These are phyloP conservation scores for Amphipyra tragopoginis DNA, from an alignment of 2,888 invertebrate species.

Conservation along the genomic window DNA sequence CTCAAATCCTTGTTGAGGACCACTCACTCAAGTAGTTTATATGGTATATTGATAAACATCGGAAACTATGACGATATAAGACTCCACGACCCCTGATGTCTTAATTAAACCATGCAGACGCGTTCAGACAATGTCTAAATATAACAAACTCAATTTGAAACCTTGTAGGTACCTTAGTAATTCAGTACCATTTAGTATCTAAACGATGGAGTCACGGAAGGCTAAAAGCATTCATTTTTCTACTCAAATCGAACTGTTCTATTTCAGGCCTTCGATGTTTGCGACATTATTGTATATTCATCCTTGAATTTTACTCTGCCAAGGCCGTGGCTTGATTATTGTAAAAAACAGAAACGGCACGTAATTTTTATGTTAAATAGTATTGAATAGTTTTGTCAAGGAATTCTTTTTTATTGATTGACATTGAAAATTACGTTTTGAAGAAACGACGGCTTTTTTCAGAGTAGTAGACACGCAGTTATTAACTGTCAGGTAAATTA, in stretches of 20 bases:
- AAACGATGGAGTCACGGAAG: slow-evolving; percentile 53
- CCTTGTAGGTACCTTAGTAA: slow-evolving; percentile 15
- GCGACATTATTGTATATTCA: slow-evolving; percentile 37
- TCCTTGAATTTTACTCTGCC: slow-evolving; percentile 34
- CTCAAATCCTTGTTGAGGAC: too few relatives aligned
- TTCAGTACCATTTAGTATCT: slow-evolving; percentile 34
- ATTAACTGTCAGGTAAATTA: too few relatives aligned
- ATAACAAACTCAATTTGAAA: slow-evolving; percentile 28
- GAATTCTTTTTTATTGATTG: slow-evolving; percentile 33
- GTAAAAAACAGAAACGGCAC: slow-evolving; percentile 22
- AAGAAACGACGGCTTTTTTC: slow-evolving; percentile 17
- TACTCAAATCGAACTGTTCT: slow-evolving; percentile 42
- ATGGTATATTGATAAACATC: background rate
- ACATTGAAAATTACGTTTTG: slow-evolving; percentile 38
- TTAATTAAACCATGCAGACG: slow-evolving; percentile 17
- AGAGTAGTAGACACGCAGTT: too few relatives aligned
- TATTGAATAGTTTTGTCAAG: slow-evolving; percentile 29
- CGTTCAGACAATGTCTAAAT: slow-evolving; percentile 10
- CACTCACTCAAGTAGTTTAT: too few relatives aligned
- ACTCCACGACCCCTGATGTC: background rate
- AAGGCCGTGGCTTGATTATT: slow-evolving; percentile 31
- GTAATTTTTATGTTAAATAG: slow-evolving; percentile 38
- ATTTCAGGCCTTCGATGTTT: slow-evolving; percentile 42
- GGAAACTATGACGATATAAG: slow-evolving; percentile 1
- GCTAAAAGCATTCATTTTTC: slow-evolving; percentile 35